These are phyloP conservation scores for Scaptomyza pallida DNA, from an alignment of 1,140 invertebrate species.

Conservation along the genomic window DNA sequence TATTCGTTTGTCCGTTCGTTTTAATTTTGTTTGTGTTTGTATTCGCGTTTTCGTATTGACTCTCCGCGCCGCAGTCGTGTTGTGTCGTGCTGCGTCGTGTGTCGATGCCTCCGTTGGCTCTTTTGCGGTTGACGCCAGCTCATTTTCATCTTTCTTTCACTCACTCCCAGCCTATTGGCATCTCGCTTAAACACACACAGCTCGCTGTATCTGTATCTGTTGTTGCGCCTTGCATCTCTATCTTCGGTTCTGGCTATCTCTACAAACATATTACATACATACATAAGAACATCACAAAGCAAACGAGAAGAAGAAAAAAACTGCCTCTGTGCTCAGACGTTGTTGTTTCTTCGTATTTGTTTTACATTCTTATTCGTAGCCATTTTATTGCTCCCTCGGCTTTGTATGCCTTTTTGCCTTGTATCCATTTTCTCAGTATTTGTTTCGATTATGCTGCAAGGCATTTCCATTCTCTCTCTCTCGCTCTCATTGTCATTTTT, in stretches of 20 bases:
- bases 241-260: conserved; percentile 62
- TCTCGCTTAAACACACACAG: no score
- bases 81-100: conserved; percentile 11
- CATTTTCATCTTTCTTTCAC: no score
- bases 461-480: conserved; percentile 20
- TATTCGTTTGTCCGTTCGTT: conserved; percentile 35
- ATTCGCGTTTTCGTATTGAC: conserved; percentile 24
- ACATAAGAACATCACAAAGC: conserved; percentile 16
- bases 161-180: conserved; percentile 18
- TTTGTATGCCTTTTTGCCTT: conserved; percentile 51
- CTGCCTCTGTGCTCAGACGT: conserved; percentile 42
- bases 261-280: no score
- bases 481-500: conserved; percentile 9
- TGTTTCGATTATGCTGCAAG: conserved; percentile 1
- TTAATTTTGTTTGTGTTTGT: conserved; percentile 39
- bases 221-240: conserved; percentile 67
- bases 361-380: conserved; percentile 66
- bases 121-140: conserved; percentile 48
- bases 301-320: conserved; percentile 53
- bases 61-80: conserved; percentile 18
- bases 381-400: conserved; percentile 72
- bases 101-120: conserved; percentile 49
- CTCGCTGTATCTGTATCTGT: conserved; percentile 15
- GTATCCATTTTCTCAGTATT: conserved; percentile 44
- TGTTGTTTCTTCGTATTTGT: conserved; percentile 28